Conservation (phyloP, 2,113 vertebrate species). For the Catharus fuscescens region DNA sequence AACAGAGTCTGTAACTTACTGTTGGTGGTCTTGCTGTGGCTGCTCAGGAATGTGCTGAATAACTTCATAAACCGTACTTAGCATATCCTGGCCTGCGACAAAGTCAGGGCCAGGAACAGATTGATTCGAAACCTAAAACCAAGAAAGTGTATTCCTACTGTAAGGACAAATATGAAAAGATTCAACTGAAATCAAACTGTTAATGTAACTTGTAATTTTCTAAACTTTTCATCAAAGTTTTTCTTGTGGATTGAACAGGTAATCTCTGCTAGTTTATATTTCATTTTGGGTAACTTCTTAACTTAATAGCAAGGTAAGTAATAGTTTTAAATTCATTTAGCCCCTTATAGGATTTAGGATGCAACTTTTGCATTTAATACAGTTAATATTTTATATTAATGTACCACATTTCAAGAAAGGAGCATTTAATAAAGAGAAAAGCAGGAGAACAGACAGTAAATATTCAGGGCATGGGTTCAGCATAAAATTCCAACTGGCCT, state of each 20-base stretch:
- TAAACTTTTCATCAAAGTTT: not conserved
- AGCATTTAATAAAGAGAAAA: not conserved
- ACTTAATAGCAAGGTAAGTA: not conserved
- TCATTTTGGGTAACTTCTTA: not conserved
- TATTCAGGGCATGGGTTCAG: not conserved
- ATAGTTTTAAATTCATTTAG: not conserved
- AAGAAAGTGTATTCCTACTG: not conserved
- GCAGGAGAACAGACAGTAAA: not conserved
- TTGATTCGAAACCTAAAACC: constrained; percentile 65
- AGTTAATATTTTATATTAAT: not conserved
- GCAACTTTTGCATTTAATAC: not conserved
- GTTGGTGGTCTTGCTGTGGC: constrained; percentile 35
- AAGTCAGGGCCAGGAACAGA: constrained; percentile 40
- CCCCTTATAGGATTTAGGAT: not conserved
- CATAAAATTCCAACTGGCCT: not conserved
- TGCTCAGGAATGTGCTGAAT: constrained; percentile 76
- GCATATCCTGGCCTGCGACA: constrained; percentile 52
- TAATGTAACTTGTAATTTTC: not conserved
- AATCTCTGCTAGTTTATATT: not conserved
- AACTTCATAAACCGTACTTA: constrained; percentile 77
- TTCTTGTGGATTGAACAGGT: not conserved
- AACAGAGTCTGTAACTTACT: constrained; percentile 64
- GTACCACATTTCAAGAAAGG: not conserved
- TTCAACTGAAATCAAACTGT: not conserved
- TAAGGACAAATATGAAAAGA: not conserved